Conservation (phyloP, 1,140 invertebrate genomes). For the Bombus turneri region DNA sequence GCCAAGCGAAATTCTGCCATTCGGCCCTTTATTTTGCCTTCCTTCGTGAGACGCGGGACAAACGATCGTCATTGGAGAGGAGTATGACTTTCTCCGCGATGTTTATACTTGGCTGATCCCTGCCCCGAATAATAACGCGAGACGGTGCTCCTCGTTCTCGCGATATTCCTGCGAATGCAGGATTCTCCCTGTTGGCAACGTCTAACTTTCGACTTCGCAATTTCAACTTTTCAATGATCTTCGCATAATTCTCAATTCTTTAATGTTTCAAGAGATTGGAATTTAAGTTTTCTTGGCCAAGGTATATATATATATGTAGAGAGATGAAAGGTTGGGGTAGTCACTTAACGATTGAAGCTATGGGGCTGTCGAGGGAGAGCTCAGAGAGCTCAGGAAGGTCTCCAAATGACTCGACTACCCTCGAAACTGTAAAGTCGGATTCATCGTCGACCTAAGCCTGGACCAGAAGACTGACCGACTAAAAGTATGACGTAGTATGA, state of each 20-base stretch:
- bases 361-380: neutral
- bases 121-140: neutral
- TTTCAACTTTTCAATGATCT: neutral
- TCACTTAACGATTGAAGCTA: neutral
- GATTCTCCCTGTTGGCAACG: neutral
- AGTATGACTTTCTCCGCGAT: neutral
- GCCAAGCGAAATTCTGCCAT: constrained; percentile 15
- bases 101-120: neutral
- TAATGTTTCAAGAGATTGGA: neutral
- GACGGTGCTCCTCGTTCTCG: neutral
- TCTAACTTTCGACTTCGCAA: neutral
- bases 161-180: no score
- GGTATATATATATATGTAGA: neutral
- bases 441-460: neutral
- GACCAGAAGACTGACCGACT: neutral
- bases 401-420: neutral
- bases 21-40: neutral
- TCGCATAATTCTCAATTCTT: no score
- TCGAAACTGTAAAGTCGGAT: neutral
- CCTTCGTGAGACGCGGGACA: neutral
- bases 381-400: neutral
- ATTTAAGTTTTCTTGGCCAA: neutral
- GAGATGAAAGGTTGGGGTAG: neutral
- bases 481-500: neutral
- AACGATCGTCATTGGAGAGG: constrained; percentile 15